Conservation (phyloP, 2,797 vertebrate genomes). For the Bovichtus diacanthus region DNA sequence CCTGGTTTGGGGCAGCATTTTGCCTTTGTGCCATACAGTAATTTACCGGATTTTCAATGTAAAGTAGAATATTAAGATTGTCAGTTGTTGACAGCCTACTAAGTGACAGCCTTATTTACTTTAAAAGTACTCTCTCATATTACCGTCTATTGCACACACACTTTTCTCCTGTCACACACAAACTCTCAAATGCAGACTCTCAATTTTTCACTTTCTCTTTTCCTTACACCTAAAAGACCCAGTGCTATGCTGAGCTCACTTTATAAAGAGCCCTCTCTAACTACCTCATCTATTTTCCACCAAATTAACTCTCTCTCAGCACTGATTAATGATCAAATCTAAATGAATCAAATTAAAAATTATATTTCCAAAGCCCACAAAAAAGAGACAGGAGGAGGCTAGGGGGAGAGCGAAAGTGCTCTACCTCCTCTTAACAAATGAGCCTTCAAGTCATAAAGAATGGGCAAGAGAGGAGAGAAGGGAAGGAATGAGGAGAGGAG, state of each 20-base stretch:
- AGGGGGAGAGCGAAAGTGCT: conserved; percentile 91
- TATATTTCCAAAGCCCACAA: conserved; percentile 99
- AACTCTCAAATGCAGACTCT: conserved; percentile 36
- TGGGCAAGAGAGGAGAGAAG: conserved; percentile 86
- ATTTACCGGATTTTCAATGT: not conserved
- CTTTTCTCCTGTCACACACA: conserved; percentile 27
- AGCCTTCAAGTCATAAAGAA: conserved; percentile 99
- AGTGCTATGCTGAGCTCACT: conserved; percentile 83
- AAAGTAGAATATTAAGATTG: not conserved
- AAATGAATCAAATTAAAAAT: conserved; percentile 99
- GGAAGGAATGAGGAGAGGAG: conserved; percentile 74
- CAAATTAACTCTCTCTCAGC: conserved; percentile 99
- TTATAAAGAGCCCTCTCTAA: conserved; percentile 96
- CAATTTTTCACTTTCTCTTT: conserved; percentile 49
- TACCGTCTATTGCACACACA: conserved; percentile 14
- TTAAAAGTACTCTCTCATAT: not conserved
- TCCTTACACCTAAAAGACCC: conserved; percentile 83
- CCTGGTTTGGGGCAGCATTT: not conserved
- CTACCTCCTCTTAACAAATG: conserved; percentile 95
- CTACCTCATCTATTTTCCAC: conserved; percentile 99
- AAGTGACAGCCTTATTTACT: not conserved
- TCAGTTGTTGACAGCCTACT: not conserved
- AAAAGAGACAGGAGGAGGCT: conserved; percentile 82
- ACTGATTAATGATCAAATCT: conserved; percentile 99
- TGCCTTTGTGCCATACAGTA: not conserved